phyloP scores from a whole-genome alignment of 2,113 vertebrate genomes.

The Pterophyllum scalare region DNA sequence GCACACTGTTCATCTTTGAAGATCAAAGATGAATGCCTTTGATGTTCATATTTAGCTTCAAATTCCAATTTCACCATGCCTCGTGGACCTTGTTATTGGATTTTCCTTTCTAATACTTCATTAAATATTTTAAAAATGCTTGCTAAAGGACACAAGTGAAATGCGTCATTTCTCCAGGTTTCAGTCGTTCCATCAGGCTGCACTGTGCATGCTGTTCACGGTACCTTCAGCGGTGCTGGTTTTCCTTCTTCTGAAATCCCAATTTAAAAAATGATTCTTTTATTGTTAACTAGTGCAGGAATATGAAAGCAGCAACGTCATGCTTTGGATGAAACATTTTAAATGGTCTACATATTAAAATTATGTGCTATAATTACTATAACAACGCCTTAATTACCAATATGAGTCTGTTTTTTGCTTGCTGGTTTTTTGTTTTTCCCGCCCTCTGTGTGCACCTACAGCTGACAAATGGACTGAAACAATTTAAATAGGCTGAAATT shows the following conservation, averaged over 20 bases:
- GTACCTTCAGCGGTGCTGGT: background rate
- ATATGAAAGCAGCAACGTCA: background rate
- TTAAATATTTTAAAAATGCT: constrained; percentile 9
- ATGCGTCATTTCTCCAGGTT: background rate
- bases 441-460: background rate
- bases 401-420: background rate
- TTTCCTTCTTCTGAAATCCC: background rate
- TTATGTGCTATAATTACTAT: background rate
- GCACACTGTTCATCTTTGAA: constrained; percentile 20
- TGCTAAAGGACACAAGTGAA: background rate
- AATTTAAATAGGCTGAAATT: no score
- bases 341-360: background rate
- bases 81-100: background rate
- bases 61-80: constrained; percentile 30
- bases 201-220: background rate
- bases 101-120: constrained; percentile 21
- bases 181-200: background rate
- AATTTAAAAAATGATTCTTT: no score
- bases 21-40: constrained; percentile 32
- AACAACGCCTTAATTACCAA: background rate
- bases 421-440: background rate
- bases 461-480: background rate
- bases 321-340: background rate
- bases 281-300: no score
- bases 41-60: constrained; percentile 15